These are phyloP conservation scores for Pachycephala philippinensis DNA, from an alignment of 2,113 vertebrate genomes.

Conservation along the genomic window DNA sequence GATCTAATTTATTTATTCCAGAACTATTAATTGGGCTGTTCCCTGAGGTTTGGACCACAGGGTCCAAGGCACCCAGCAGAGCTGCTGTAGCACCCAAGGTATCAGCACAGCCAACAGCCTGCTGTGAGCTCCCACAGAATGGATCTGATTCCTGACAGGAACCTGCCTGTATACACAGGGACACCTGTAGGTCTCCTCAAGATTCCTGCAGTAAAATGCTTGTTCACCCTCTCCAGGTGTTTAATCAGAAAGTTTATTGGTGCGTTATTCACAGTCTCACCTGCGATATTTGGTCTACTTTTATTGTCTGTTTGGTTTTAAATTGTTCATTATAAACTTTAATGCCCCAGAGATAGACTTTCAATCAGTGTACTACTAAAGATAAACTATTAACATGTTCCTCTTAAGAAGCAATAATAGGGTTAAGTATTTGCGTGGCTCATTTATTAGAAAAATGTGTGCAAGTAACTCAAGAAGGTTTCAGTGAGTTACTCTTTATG, in stretches of 20 bases:
- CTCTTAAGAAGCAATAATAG: constrained; percentile 4
- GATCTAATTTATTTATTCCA: neutral
- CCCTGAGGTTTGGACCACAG: neutral
- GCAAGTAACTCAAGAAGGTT: constrained; percentile 50
- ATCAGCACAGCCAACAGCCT: neutral
- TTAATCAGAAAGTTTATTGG: neutral
- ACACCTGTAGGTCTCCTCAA: neutral
- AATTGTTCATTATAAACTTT: neutral
- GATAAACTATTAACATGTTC: neutral
- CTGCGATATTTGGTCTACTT: neutral
- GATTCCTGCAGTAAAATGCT: neutral
- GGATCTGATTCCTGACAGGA: neutral
- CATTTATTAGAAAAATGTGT: constrained; percentile 59
- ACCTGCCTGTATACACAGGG: neutral
- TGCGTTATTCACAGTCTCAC: neutral
- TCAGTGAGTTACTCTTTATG: constrained; percentile 37
- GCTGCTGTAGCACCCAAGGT: accelerated
- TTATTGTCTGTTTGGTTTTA: neutral
- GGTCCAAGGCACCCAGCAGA: neutral
- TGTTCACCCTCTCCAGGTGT: neutral
- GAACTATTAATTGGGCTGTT: neutral
- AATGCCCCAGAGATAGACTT: neutral
- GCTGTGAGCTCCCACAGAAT: neutral
- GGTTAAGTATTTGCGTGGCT: constrained; percentile 34
- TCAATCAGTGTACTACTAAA: neutral